Conservation (phyloP, 2,888 invertebrate genomes). For the Hypomecis atomaria region DNA sequence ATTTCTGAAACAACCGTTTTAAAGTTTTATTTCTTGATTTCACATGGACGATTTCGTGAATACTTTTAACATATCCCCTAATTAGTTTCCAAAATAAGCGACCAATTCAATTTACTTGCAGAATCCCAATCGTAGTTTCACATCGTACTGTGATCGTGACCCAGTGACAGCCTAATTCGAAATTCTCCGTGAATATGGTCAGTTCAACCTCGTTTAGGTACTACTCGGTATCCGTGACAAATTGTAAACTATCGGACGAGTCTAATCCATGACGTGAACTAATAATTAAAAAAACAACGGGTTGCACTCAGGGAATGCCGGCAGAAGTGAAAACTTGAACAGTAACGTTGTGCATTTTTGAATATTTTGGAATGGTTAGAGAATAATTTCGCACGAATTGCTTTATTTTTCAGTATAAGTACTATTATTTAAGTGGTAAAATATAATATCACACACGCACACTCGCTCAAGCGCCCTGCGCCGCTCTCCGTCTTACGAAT, state of each 20-base stretch:
- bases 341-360: too few species aligned
- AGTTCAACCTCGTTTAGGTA: constrained; percentile 48
- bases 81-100: constrained; percentile 30
- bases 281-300: too few species aligned
- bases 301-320: too few species aligned
- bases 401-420: too few species aligned
- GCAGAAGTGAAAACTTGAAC: too few species aligned
- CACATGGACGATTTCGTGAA: neutral
- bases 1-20: neutral
- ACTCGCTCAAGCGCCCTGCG: too few species aligned
- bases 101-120: constrained; percentile 31
- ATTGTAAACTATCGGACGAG: constrained; percentile 47
- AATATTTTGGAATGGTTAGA: too few species aligned
- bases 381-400: too few species aligned
- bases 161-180: constrained; percentile 43
- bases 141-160: constrained; percentile 45
- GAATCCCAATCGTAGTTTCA: constrained; percentile 38
- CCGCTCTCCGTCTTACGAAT: too few species aligned
- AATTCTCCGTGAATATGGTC: constrained; percentile 46
- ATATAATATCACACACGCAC: too few species aligned
- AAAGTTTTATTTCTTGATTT: neutral
- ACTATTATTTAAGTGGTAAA: too few species aligned
- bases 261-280: neutral
- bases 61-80: neutral
- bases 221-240: constrained; percentile 49